These are phyloP conservation scores for Pseudolycoriella hygida DNA, from an alignment of 2,888 invertebrate species.

Conservation along the genomic window DNA sequence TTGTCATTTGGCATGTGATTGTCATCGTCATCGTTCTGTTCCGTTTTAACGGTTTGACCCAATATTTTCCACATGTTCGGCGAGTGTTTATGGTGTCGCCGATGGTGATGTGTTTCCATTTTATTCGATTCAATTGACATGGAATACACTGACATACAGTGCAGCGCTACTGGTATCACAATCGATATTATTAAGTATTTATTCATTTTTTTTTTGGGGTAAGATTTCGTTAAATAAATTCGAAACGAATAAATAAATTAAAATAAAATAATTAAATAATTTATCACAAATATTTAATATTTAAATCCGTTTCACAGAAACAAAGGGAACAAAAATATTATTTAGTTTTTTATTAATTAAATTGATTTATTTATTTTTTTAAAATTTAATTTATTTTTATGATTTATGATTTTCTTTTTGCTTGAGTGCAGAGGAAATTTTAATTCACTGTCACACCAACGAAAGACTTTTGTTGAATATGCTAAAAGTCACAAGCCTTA, in stretches of 20 bases:
- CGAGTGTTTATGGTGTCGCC: not conserved
- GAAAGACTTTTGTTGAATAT: slow-evolving; percentile 1
- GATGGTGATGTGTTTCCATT: not conserved
- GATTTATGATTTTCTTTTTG: too few species aligned
- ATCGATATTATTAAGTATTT: not conserved
- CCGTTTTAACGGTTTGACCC: slow-evolving; percentile 4
- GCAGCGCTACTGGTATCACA: not conserved
- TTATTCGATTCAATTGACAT: not conserved
- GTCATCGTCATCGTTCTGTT: not conserved
- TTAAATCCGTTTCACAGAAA: too few species aligned
- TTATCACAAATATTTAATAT: too few species aligned
- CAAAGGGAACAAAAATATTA: too few species aligned
- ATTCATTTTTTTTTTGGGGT: not conserved
- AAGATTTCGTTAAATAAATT: too few species aligned
- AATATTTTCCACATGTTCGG: slow-evolving; percentile 4
- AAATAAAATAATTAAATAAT: too few species aligned
- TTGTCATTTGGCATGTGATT: slow-evolving; percentile 1
- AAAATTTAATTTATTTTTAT: too few species aligned
- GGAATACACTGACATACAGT: not conserved
- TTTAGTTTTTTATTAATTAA: too few species aligned
- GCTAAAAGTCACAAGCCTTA: too few species aligned
- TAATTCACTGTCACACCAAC: not conserved
- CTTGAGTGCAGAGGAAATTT: too few species aligned
- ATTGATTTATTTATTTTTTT: too few species aligned
- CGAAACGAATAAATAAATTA: too few species aligned